Evolutionary conservation across 2,113 vertebrate species (phyloP).

Genomic region (Microcebus murinus): DNA sequence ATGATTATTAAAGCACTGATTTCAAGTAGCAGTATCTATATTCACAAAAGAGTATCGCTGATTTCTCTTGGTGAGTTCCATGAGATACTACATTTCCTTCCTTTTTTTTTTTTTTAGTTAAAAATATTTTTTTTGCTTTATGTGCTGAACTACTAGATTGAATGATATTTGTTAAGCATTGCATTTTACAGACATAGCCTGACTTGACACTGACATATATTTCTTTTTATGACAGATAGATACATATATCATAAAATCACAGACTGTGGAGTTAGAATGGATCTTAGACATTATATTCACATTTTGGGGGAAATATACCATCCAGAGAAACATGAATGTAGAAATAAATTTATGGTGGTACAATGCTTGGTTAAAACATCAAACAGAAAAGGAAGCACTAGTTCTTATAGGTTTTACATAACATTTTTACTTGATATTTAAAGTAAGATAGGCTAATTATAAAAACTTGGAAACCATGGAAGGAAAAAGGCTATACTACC

Average conservation of each 20-base stretch:
- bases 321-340: not conserved
- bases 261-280: not conserved
- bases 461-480: not conserved
- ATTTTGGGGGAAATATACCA: not conserved
- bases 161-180: not conserved
- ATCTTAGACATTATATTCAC: not conserved
- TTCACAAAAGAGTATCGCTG: not conserved
- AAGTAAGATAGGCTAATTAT: not conserved
- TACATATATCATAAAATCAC: not conserved
- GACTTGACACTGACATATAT: not conserved
- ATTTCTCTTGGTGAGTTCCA: not conserved
- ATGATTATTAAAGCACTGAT: not conserved
- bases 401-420: not conserved
- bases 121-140: not conserved
- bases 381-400: not conserved
- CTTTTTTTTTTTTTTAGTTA: not conserved
- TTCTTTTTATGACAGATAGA: not conserved
- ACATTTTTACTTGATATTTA: slow-evolving; percentile 29
- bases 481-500: not conserved
- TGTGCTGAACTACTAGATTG: not conserved
- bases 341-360: not conserved
- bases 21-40: not conserved
- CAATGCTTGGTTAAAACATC: not conserved
- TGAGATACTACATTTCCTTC: not conserved
- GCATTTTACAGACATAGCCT: not conserved